Base-by-base conservation (phyloP, 1,140 invertebrate genomes). In the Aphidius gifuensis region DNA sequence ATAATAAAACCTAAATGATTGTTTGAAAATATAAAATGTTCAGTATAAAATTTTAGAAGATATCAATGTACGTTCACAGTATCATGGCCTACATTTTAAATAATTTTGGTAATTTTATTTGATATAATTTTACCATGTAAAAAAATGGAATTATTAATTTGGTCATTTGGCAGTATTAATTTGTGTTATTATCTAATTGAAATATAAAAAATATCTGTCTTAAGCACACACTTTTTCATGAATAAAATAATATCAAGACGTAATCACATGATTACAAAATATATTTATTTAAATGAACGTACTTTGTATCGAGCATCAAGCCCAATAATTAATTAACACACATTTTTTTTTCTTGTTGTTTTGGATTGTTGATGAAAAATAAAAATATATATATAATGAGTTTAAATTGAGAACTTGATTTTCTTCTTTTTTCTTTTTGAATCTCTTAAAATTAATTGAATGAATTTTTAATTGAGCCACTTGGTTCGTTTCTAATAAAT, bases 261-360 rank as follows among this genome's bases (percentile, higher is more conserved):
- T 32, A 32, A 32, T 32, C 4, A 32, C 16, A 16, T 16, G 16
- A 16, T 32, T 32, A 32, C 23, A 32, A 32, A 3, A 32, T 32
- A 32, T 32, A 32, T 32, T 32, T 55, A 21, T 16, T 46, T 57
- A 45, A 11, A 46, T 57, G 55, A 57, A 57, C 42, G 55, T 43
- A 57, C 55, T 46, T 57, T 46, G 45, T 32, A 38, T 46, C 11
- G n/a, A 11, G 45, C 9, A 45, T 21, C 3, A 45, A 57, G 16
- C 42, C 42, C 55, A 58, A 62, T 48, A 49, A 62, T 49, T 48
- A 23, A 46, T 56, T 62, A 16, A 16, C 16, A 16, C 16, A 16
- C 16, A 0, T 16, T 16, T 16, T 16, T 16, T 16, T 32, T 32
- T 32, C 23, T 32, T 32, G 23, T 32, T 32, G 23, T 42, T 62